Evolutionary conservation across 2,888 invertebrate genomes (phyloP), one percentile per base, ranked within the genome.

Genomic region (Cryptus armator): DNA sequence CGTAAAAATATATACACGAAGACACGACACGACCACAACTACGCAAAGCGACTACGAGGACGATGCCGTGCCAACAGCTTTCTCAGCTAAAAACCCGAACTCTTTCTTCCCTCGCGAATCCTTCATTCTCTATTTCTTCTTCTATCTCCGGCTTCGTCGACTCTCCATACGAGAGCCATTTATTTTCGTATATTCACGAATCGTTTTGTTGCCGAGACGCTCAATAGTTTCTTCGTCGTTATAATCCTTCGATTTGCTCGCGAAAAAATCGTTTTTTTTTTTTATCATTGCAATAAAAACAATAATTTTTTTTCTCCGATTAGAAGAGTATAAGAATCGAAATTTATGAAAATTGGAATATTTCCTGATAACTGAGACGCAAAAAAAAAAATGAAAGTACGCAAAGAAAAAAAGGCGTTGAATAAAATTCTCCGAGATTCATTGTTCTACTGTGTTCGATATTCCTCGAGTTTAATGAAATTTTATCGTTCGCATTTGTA

Each of bases 11-110:
- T 59, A 46, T 46, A 70, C 29, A 56, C 77, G 66, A 7, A 77
- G 77, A 81, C 74, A n/a, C 16, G 59, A 59, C 3, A 12, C 44
- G 66, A 81, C 37, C 46, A 59, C 53, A 29, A 44, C 56, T 59
- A 32, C 70, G 43, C 68, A 19, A 72, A 32, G 7, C 14, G 51
- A 68, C 43, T 62, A 64, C 59, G 51, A 62, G 43, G 85, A 80
- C 72, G 66, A 71, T 72, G 67, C 81, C 82, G 86, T 74, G 86
- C 78, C 79, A 48, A 84, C 82, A 83, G 89, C 80, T 85, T 87
- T 79, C 70, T 79, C 81, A 75, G 83, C 70, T 85, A 76, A 56
- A 84, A 70, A 82, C 74, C 71, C 29, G 79, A 66, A 70, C 76
- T 46, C 68, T 77, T 84, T 67, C 83, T 72, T 53, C 19, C 43